Conservation (phyloP, 2,797 vertebrate genomes). For the Parambassis ranga region DNA sequence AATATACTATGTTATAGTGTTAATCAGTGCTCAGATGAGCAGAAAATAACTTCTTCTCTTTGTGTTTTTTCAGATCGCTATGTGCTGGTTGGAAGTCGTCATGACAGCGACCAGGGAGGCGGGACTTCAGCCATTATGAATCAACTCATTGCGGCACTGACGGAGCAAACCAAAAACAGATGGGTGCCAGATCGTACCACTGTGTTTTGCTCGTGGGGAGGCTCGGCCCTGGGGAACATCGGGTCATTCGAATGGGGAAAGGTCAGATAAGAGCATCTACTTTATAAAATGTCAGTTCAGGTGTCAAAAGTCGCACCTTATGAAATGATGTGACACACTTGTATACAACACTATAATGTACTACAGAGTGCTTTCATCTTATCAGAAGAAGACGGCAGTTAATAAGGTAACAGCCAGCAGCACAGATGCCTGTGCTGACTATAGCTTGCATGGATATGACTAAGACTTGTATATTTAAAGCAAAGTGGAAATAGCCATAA, state of each 20-base stretch:
- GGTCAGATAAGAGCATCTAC: conserved; percentile 73
- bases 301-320: neutral
- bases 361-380: too few species aligned
- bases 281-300: conserved; percentile 20
- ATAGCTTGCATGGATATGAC: too few species aligned
- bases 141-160: conserved; percentile 85
- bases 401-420: too few species aligned
- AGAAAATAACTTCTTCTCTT: neutral
- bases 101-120: conserved; percentile 70
- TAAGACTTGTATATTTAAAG: too few species aligned
- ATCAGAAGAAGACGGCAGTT: too few species aligned
- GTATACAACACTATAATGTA: neutral
- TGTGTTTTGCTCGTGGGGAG: conserved; percentile 92
- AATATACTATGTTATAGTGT: too few species aligned
- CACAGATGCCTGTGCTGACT: too few species aligned
- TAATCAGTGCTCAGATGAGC: neutral
- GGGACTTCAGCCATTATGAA: conserved; percentile 86
- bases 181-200: conserved; percentile 90
- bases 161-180: conserved; percentile 80
- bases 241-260: conserved; percentile 95
- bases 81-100: conserved; percentile 86
- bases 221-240: conserved; percentile 85
- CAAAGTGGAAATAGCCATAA: too few species aligned
- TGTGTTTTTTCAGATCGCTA: conserved; percentile 84
- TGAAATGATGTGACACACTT: neutral